These are phyloP conservation scores for Eupeodes latifasciatus DNA, from an alignment of 2,888 invertebrate genomes.

Conservation along the genomic window DNA sequence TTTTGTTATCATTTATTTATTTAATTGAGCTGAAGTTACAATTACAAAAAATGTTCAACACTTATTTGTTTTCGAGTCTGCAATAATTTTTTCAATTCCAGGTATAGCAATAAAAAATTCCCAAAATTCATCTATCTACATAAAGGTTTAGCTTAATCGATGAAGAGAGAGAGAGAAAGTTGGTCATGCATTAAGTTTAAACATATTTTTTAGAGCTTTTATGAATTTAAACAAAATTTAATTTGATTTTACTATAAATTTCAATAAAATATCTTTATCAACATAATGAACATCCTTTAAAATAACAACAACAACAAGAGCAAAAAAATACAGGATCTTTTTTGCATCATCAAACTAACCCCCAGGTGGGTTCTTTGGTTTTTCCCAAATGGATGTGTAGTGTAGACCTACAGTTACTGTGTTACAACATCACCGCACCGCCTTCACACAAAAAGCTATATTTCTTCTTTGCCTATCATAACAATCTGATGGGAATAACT, in stretches of 20 bases:
- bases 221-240: neutral
- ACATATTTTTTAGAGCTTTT: conserved; percentile 8
- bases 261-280: neutral
- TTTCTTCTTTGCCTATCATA: conserved; percentile 36
- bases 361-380: neutral
- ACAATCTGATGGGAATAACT: conserved; percentile 38
- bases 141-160: neutral
- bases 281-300: neutral
- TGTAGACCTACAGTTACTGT: no score
- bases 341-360: neutral
- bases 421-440: neutral
- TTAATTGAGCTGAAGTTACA: conserved; percentile 23
- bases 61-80: neutral
- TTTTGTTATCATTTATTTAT: conserved; percentile 28
- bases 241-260: neutral
- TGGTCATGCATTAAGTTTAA: conserved; percentile 70
- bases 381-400: neutral
- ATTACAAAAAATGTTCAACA: conserved; percentile 14
- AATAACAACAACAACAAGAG: no score
- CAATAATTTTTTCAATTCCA: neutral
- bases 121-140: neutral
- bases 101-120: neutral
- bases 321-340: neutral
- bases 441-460: neutral
- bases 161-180: neutral